Evolutionary conservation across 2,797 vertebrate species (phyloP), one percentile per base, ranked within the genome.

Genomic region (Poeciliopsis presidionis): DNA sequence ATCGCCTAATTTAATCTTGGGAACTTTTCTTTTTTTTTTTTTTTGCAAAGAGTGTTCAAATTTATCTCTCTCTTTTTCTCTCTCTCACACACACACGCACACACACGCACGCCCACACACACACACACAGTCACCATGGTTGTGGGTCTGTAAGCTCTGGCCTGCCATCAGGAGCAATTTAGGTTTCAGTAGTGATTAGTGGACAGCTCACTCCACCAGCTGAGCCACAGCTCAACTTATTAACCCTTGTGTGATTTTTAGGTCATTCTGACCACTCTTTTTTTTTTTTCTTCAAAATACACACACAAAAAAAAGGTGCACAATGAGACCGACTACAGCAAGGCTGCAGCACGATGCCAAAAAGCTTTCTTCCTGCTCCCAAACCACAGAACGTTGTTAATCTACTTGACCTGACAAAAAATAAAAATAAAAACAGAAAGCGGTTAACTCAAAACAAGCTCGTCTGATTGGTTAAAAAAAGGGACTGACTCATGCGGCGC

Each of bases 171-270:
- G 16, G 65, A 75, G 73, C 28, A 49, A 59, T 75, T 70, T 47
- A 73, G 30, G 63, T 75, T 75, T 69, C 61, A 71, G 39, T 75
- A 36, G 63, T 70, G 73, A 80, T 80, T 59, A 74, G 78, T 80
- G 73, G 41, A 70, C 63, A 74, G 11, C 43, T 33, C 73, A 59
- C 65, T 71, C 73, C 43, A 75, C 28, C 73, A 71, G 65, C 79
- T 59, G 73, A 75, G 73, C 43, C 79, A 28, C 43, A 51, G 65
- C 73, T 71, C 53, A 72, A 80, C 51, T 72, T 61, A 75, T 74
- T 75, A 75, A 74, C 73, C 73, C 43, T 46, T 75, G 43, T 59
- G 43, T 75, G 73, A 39, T 61, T 67, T 71, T 75, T 61, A 67
- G 65, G 39, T 75, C 65, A 41, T 28, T 28, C 30, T 75, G 73